These are phyloP conservation scores for Seira musarum DNA, from an alignment of 2,888 invertebrate genomes.

Conservation along the genomic window DNA sequence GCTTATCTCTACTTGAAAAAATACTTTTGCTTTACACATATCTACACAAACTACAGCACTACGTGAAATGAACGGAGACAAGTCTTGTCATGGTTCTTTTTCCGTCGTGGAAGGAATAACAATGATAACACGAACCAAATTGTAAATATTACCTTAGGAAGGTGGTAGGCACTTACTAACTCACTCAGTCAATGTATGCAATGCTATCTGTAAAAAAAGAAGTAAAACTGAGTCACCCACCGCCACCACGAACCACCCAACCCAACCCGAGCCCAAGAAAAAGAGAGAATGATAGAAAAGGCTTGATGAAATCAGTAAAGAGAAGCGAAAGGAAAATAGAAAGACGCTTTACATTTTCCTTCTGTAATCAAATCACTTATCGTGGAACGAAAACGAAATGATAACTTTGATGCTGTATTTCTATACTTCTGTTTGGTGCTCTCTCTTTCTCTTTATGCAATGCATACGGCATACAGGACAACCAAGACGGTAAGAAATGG, in stretches of 20 bases:
- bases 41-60: too few species aligned
- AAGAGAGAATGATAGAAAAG: background rate
- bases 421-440: too few species aligned
- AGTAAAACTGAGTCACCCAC: background rate
- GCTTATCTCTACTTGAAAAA: conserved; percentile 28
- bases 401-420: background rate
- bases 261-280: too few species aligned
- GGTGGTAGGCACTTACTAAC: background rate
- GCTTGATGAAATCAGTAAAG: background rate
- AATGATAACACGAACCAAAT: conserved; percentile 26
- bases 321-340: background rate
- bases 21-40: background rate
- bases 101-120: conserved; percentile 39
- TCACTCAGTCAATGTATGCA: background rate
- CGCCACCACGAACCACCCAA: background rate
- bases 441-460: background rate
- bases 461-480: too few species aligned
- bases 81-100: background rate
- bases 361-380: conserved; percentile 42
- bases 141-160: conserved; percentile 32
- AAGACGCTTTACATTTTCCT: background rate
- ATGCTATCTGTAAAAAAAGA: too few species aligned
- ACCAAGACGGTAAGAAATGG: background rate
- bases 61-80: background rate
- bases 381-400: conserved; percentile 14